A percentile compares a stretch with the other conserved stretches of the same genome.
Evolutionary conservation across 2,113 vertebrate genomes (phyloP).

Genomic region (Tonatia bakeri): DNA sequence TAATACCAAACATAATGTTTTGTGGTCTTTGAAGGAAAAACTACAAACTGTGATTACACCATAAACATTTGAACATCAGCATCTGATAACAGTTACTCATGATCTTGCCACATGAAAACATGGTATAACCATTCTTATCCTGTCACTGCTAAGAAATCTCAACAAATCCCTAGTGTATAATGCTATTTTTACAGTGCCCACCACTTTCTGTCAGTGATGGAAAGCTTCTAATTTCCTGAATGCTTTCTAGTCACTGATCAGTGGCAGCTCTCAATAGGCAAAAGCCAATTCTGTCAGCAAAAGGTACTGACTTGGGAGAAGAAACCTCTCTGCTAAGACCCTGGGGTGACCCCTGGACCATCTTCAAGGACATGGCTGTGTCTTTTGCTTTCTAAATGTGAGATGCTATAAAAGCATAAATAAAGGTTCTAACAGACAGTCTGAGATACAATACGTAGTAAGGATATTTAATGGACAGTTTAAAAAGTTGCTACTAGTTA

Average conservation of each 20-base stretch:
- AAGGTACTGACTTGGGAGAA: not conserved
- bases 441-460: not conserved
- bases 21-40: not conserved
- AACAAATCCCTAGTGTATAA: not conserved
- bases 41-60: not conserved
- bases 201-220: slow-evolving; percentile 39
- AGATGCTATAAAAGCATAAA: not conserved
- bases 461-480: not conserved
- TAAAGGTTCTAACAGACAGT: not conserved
- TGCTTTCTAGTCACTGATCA: slow-evolving; percentile 6
- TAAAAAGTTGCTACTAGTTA: not conserved
- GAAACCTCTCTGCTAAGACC: not conserved
- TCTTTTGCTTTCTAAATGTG: not conserved
- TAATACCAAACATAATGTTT: not conserved
- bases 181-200: slow-evolving; percentile 11
- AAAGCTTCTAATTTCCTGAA: not conserved
- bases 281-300: slow-evolving; percentile 17
- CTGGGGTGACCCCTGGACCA: not conserved
- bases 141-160: not conserved
- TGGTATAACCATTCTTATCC: not conserved
- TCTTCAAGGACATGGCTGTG: not conserved
- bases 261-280: slow-evolving; percentile 8
- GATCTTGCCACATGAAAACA: not conserved
- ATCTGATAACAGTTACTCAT: not conserved
- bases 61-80: not conserved